Base-by-base conservation (phyloP, 1,140 invertebrate species). In the Sipha flava region DNA sequence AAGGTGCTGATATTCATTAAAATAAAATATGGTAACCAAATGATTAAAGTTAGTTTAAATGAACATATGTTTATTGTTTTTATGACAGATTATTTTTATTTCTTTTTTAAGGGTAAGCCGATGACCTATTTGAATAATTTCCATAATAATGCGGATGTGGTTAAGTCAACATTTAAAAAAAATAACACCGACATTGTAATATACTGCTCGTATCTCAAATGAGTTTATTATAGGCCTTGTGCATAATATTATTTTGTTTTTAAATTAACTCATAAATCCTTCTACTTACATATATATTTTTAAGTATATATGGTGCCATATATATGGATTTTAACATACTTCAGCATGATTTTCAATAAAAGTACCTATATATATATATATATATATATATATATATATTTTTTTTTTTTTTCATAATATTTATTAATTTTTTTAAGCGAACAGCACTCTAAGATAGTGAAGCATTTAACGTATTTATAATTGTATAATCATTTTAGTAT, bases 101-200 rank as follows among this genome's bases (percentile, higher is more conserved):
- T 47, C 21, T 70, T 40, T 47, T 29, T 70, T 29, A 10, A 12
- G 66, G 21, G 21, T 47, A 70, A 45, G 29, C 40, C 26, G 40
- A 70, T 70, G 66, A 70, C 66, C 66, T 70, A 70, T 70, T 70
- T 45, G 66, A 70, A 70, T 70, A 70, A 70, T 70, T 70, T 70
- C 66, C 43, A 70, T 70, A 70, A 70, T 70, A 70, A 45, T 29
- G 40, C 66, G 66, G 66, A 70, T 70, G 66, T 47, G 66, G 66
- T 70, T 70, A 70, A 70, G 40, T 23, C 23, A 47, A 47, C 66
- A 29, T 47, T 45, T 29, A 29, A 70, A 70, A 45, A 70, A 70
- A 31, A 29, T 47, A 45, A 26, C 40, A 29, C 16, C 34, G 66
- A 45, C 43, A 18, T 70, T 45, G 47, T 47, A 70, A 70, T 70